Evolutionary conservation across 2,888 invertebrate species (phyloP).

Genomic region (Volucella inanis): DNA sequence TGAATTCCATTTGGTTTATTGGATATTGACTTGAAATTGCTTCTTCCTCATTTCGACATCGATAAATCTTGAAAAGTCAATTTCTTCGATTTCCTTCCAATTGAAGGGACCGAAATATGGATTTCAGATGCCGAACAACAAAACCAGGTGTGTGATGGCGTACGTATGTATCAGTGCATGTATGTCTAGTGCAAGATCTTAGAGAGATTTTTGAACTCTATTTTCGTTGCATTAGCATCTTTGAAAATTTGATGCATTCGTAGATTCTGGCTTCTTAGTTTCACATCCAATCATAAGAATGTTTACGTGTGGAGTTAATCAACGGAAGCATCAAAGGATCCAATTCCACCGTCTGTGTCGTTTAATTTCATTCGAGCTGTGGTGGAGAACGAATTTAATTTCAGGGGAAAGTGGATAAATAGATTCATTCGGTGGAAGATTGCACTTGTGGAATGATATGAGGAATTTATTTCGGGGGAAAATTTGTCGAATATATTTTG

Average conservation of each 20-base stretch:
- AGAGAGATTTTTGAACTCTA: conserved; percentile 15
- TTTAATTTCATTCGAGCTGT: no score
- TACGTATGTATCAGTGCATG: not conserved
- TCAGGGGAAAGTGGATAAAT: no score
- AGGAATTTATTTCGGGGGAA: no score
- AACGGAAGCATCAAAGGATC: conserved; percentile 43
- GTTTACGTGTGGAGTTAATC: conserved; percentile 62
- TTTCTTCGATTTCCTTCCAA: conserved; percentile 34
- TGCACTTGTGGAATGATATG: no score
- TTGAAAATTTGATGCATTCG: conserved; percentile 11
- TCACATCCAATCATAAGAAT: conserved; percentile 52
- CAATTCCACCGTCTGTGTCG: no score
- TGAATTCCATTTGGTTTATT: conserved; percentile 35
- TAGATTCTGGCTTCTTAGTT: conserved; percentile 16
- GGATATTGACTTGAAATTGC: conserved; percentile 52
- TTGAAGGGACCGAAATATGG: conserved; percentile 10
- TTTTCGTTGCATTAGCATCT: conserved; percentile 4
- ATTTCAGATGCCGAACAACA: not conserved
- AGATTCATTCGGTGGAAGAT: no score
- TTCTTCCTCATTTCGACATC: conserved; percentile 25
- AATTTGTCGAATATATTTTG: no score
- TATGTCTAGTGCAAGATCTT: not conserved
- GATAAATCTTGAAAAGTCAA: conserved; percentile 41
- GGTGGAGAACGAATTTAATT: no score
- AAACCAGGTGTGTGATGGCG: conserved; percentile 41